A percentile compares a stretch with the other conserved stretches of the same genome.
Evolutionary conservation across 2,888 invertebrate species (phyloP).

Genomic region (Caenorhabditis sp.): DNA sequence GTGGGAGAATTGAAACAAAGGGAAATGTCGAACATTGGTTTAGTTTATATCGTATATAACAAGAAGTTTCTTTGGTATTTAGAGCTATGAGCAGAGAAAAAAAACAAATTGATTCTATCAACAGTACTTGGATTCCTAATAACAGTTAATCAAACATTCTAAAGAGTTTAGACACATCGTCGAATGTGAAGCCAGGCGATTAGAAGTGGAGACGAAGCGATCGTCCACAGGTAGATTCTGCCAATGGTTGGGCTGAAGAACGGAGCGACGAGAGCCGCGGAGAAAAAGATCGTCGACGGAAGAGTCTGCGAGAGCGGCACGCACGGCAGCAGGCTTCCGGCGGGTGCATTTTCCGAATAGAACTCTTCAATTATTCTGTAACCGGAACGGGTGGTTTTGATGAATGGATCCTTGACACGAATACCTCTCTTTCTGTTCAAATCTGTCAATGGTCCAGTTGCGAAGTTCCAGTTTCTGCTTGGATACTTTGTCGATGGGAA

Average conservation of each 20-base stretch:
- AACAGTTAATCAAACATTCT: neutral
- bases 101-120: conserved; percentile 10
- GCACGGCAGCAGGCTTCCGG: conserved; percentile 42
- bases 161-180: conserved; percentile 65
- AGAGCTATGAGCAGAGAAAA: conserved; percentile 3
- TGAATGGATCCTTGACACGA: conserved; percentile 24
- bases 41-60: conserved; percentile 18
- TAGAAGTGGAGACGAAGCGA: conserved; percentile 72
- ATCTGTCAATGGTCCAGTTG: conserved; percentile 74
- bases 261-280: conserved; percentile 70
- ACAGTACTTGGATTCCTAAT: conserved; percentile 7
- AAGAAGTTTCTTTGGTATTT: conserved; percentile 15
- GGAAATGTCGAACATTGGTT: neutral
- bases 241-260: conserved; percentile 68
- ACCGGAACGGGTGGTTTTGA: neutral
- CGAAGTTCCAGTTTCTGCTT: conserved; percentile 59
- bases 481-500: conserved; percentile 65
- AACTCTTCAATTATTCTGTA: conserved; percentile 72
- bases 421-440: conserved; percentile 73
- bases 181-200: conserved; percentile 73
- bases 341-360: conserved; percentile 41
- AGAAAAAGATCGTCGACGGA: conserved; percentile 73
- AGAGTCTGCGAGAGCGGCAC: conserved; percentile 69
- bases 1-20: neutral
- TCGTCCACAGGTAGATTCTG: conserved; percentile 68